phyloP scores from a whole-genome alignment of 92 coral and sea anemone genomes.

The Ricordea florida region DNA sequence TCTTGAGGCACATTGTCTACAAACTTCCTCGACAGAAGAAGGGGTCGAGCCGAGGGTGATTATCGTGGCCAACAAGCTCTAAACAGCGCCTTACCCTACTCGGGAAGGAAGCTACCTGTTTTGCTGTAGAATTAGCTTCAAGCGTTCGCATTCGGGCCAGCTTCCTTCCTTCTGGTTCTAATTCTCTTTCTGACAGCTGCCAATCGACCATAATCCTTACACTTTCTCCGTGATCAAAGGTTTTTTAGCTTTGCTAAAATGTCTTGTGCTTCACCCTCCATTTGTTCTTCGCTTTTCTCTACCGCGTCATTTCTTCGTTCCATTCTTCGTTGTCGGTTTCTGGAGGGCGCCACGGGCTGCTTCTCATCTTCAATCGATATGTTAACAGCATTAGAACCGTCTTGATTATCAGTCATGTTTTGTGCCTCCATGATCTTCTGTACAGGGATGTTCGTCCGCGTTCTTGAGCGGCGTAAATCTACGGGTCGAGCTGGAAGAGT shows the following conservation, averaged over 20 bases:
- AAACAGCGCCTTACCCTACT: no score
- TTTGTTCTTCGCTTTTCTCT: constrained; percentile 33
- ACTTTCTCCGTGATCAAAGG: constrained; percentile 34
- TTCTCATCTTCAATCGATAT: constrained; percentile 43
- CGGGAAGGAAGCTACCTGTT: no score
- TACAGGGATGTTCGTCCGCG: constrained; percentile 95
- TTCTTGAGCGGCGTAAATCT: constrained; percentile 85
- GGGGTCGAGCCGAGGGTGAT: no score
- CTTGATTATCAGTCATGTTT: constrained; percentile 39
- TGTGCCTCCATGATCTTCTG: constrained; percentile 83
- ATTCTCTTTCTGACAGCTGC: neutral
- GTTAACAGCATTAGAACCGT: constrained; percentile 50
- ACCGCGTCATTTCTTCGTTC: constrained; percentile 2
- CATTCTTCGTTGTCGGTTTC: constrained; percentile 63
- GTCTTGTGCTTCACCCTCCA: constrained; percentile 86
- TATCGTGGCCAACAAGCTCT: no score
- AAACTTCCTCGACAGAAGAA: no score
- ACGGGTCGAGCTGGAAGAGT: constrained; percentile 79
- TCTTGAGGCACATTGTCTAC: no score
- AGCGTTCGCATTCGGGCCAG: neutral
- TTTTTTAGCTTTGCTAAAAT: constrained; percentile 82
- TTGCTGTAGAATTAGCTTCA: no score
- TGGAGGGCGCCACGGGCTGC: constrained; percentile 75
- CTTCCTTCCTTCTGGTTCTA: neutral
- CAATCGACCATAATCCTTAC: neutral